These are phyloP conservation scores for Crotalus viridis DNA, from an alignment of 2,113 vertebrate species.

Conservation along the genomic window DNA sequence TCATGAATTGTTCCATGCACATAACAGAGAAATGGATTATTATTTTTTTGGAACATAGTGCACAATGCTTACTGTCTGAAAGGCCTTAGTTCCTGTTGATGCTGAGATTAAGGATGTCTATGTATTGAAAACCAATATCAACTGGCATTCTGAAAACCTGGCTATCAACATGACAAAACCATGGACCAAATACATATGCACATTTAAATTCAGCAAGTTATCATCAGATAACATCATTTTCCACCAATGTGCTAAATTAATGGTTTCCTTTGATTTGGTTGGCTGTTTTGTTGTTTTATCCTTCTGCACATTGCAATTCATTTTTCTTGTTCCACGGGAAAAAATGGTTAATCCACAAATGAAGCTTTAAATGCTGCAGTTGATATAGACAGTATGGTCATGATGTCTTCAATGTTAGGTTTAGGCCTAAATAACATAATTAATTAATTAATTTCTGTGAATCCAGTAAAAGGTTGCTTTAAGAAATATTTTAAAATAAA, in stretches of 20 bases:
- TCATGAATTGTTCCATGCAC: background rate
- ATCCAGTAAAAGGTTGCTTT: background rate
- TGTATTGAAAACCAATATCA: background rate
- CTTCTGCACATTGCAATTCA: background rate
- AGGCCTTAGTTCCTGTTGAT: background rate
- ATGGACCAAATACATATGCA: background rate
- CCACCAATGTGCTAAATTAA: background rate
- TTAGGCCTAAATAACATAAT: background rate
- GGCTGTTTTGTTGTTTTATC: background rate
- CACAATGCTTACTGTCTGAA: background rate
- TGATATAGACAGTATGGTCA: background rate
- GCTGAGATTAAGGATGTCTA: background rate
- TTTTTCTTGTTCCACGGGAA: background rate
- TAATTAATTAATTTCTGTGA: background rate
- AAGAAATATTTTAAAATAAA: background rate
- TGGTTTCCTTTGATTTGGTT: background rate
- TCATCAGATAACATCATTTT: background rate
- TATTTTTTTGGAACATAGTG: background rate
- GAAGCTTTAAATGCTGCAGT: background rate
- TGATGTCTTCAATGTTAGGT: background rate
- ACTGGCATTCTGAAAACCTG: background rate
- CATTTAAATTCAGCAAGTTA: background rate
- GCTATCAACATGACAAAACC: background rate
- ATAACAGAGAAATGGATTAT: background rate
- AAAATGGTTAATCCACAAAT: background rate